Evolutionary conservation across 2,113 vertebrate species (phyloP).

Genomic region (Indicator indicator): DNA sequence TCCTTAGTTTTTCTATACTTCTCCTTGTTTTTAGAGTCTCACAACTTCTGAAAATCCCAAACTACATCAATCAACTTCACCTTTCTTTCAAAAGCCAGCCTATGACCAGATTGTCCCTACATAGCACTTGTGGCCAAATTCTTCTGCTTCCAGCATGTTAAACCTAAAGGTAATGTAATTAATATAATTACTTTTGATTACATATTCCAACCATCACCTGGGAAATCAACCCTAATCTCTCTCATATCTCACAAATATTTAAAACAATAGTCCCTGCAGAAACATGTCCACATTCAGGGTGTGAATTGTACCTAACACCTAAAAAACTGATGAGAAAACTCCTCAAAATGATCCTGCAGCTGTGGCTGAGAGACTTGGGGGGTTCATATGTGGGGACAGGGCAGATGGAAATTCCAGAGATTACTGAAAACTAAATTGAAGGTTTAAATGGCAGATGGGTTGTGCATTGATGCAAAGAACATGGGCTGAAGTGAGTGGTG

Average conservation of each 20-base stretch:
- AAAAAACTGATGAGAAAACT: neutral
- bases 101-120: neutral
- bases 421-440: neutral
- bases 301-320: neutral
- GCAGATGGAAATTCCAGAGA: neutral
- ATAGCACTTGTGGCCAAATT: neutral
- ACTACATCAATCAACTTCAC: neutral
- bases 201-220: neutral
- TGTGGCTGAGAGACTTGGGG: neutral
- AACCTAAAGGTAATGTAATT: neutral
- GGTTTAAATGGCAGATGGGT: neutral
- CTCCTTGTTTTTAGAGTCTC: neutral
- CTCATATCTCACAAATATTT: neutral
- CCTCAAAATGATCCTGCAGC: neutral
- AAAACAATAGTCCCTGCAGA: neutral
- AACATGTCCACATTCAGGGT: neutral
- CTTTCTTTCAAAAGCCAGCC: neutral
- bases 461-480: neutral
- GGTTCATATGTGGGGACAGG: neutral
- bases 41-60: neutral
- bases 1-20: neutral
- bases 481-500: neutral
- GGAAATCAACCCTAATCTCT: neutral
- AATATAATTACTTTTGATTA: neutral
- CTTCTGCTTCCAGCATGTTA: neutral